These are phyloP conservation scores for Tetragnatha versicolor DNA, from an alignment of 1,140 invertebrate genomes.

Conservation along the genomic window DNA sequence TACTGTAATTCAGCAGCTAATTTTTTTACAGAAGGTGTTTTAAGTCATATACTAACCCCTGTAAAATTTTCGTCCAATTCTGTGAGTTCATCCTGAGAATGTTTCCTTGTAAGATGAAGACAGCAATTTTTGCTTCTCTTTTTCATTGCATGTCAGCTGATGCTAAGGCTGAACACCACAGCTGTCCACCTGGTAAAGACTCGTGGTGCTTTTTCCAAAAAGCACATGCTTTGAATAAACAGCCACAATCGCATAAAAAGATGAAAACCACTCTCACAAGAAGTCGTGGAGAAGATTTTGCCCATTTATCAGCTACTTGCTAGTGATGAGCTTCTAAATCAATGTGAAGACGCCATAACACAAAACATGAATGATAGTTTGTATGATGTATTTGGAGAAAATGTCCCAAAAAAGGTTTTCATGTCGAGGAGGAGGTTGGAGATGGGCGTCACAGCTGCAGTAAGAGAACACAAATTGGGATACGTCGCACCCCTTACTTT, in stretches of 20 bases:
- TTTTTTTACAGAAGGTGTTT: no score
- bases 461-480: background rate
- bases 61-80: no score
- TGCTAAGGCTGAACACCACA: background rate
- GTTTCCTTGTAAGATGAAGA: no score
- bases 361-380: background rate
- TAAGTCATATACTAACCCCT: no score
- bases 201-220: background rate
- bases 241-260: background rate
- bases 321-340: background rate
- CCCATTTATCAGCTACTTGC: background rate
- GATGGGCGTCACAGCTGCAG: background rate
- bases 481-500: background rate
- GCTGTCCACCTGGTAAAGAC: background rate
- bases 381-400: background rate
- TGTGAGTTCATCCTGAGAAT: no score
- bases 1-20: no score
- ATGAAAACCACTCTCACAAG: conserved; percentile 3
- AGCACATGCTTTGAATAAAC: background rate
- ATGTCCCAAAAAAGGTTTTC: background rate
- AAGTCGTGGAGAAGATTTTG: background rate
- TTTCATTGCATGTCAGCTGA: conserved; percentile 2
- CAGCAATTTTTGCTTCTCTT: background rate
- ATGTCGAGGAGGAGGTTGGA: background rate
- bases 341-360: background rate